A percentile compares a stretch with the other conserved stretches of the same genome.
These are phyloP conservation scores for Haliclystus octoradiatus DNA, from an alignment of 30 jellyfish, hydroid and myxozoan genomes.

Conservation along the genomic window DNA sequence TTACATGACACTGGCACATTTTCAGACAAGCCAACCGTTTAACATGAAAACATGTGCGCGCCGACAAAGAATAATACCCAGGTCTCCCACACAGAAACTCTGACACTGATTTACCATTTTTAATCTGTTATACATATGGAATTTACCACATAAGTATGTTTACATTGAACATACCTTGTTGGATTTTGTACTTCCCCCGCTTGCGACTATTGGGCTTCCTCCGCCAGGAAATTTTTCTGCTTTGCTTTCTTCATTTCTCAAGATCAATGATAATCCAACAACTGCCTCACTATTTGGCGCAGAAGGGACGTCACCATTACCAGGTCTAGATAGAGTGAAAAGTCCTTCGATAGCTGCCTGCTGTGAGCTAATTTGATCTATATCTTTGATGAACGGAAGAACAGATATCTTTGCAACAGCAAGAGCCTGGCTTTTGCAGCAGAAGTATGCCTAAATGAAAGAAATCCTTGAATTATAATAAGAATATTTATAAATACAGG, in stretches of 20 bases:
- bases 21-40: no score
- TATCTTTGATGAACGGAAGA: conserved; percentile 51
- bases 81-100: no score
- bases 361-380: background rate
- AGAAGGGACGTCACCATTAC: conserved; percentile 13
- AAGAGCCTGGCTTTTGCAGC: conserved; percentile 54
- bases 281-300: conserved; percentile 25
- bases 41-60: no score
- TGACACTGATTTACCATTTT: no score
- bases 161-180: no score
- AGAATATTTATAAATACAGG: background rate
- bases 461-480: background rate
- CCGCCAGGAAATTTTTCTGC: conserved; percentile 21
- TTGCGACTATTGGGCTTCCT: conserved; percentile 41
- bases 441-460: conserved; percentile 47
- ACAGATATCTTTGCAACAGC: conserved; percentile 56
- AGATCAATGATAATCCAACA: conserved; percentile 50
- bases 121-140: no score
- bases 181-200: conserved; percentile 22
- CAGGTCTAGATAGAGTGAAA: conserved; percentile 38
- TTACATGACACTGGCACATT: no score
- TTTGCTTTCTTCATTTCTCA: conserved; percentile 47
- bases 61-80: no score
- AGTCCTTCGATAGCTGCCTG: conserved; percentile 63
- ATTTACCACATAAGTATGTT: no score